A percentile compares a stretch with the other conserved stretches of the same genome.
phyloP scores from a whole-genome alignment of 2,113 vertebrate genomes.

The Chaenocephalus aceratus region DNA sequence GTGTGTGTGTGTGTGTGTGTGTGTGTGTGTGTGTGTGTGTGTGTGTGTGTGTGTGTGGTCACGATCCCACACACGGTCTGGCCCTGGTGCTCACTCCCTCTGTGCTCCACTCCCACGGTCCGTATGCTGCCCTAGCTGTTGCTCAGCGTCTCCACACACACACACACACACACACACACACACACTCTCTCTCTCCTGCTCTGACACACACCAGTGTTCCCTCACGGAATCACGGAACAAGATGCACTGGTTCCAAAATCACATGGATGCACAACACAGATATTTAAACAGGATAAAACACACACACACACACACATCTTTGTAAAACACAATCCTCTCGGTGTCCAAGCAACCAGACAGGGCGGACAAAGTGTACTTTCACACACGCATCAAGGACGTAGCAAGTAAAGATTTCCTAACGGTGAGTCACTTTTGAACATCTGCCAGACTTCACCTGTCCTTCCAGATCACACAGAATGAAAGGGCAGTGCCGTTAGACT shows the following conservation, averaged over 20 bases:
- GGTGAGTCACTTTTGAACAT: constrained; percentile 17
- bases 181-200: neutral
- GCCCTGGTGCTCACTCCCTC: constrained; percentile 42
- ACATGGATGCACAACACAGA: neutral
- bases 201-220: neutral
- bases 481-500: neutral
- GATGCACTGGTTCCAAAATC: neutral
- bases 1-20: too few species aligned
- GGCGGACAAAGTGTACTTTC: constrained; percentile 20
- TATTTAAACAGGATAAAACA: too few species aligned
- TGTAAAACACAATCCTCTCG: constrained; percentile 34
- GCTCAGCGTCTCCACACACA: constrained; percentile 27
- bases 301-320: too few species aligned
- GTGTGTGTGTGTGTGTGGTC: constrained; percentile 8
- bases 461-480: constrained; percentile 1
- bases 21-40: too few species aligned
- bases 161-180: neutral
- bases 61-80: too few species aligned
- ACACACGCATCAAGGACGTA: neutral
- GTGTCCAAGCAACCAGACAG: constrained; percentile 65
- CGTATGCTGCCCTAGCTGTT: constrained; percentile 62
- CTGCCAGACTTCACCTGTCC: constrained; percentile 21
- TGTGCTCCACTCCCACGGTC: constrained; percentile 60
- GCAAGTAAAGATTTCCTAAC: neutral
- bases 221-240: neutral